A percentile compares a stretch with the other conserved stretches of the same genome.
Conservation (phyloP, 2,888 invertebrate genomes). For the Vesta saturnalis region DNA sequence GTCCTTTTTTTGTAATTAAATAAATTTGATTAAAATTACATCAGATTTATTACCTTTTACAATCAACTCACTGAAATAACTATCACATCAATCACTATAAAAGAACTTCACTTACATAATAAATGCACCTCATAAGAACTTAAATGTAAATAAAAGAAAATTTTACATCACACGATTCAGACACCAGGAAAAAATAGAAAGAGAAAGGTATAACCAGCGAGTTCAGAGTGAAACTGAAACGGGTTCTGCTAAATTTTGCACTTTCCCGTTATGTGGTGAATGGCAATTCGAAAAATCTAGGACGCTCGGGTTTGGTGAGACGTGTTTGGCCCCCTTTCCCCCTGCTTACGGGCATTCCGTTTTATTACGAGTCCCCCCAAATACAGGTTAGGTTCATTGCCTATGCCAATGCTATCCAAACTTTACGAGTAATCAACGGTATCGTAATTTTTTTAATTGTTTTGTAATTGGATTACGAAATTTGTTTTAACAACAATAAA, state of each 20-base stretch:
- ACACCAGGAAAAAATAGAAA: constrained; percentile 32
- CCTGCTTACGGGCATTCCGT: constrained; percentile 16
- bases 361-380: constrained; percentile 20
- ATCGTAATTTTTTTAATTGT: too few relatives aligned
- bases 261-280: constrained; percentile 47
- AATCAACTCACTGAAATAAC: not conserved
- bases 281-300: constrained; percentile 47
- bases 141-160: constrained; percentile 11
- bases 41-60: constrained; percentile 11
- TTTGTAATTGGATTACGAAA: too few relatives aligned
- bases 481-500: not conserved
- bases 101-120: constrained; percentile 22
- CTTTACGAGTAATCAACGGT: not conserved
- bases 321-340: constrained; percentile 38
- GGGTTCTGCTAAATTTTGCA: constrained; percentile 46
- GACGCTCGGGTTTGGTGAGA: constrained; percentile 43
- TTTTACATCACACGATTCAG: constrained; percentile 21
- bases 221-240: constrained; percentile 42
- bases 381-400: constrained; percentile 38
- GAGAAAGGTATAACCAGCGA: constrained; percentile 36
- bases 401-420: constrained; percentile 37
- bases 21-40: constrained; percentile 13
- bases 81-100: constrained; percentile 4
- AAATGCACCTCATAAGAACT: not conserved
- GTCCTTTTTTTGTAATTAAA: not conserved